phyloP scores from a whole-genome alignment of 1,140 invertebrate species.

The Melanaphis sacchari region DNA sequence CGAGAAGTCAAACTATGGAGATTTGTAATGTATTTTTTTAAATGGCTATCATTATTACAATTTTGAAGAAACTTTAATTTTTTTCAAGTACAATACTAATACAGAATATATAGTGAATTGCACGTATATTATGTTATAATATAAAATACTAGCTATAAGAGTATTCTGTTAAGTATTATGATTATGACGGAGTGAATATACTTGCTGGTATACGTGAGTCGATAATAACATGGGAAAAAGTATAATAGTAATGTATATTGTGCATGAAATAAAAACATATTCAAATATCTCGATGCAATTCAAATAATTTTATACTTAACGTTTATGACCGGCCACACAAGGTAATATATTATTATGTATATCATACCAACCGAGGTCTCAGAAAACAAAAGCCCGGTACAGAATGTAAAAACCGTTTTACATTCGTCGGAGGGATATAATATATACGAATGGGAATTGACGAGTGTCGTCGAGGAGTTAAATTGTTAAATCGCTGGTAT shows the following conservation, averaged over 20 bases:
- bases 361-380: background rate
- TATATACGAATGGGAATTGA: background rate
- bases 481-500: constrained; percentile 41
- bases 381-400: constrained; percentile 11
- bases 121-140: background rate
- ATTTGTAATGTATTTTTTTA: background rate
- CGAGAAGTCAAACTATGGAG: background rate
- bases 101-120: background rate
- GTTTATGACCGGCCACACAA: background rate
- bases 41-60: background rate
- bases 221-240: background rate
- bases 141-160: background rate
- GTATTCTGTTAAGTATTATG: background rate
- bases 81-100: background rate
- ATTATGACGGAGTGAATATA: background rate
- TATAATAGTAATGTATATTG: background rate
- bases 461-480: constrained; percentile 49
- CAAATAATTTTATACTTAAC: background rate
- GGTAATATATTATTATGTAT: background rate
- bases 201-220: background rate
- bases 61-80: background rate
- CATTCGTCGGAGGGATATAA: background rate
- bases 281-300: background rate
- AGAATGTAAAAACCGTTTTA: constrained; percentile 15
- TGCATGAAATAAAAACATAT: background rate